phyloP scores from a whole-genome alignment of 2,888 invertebrate species.

The Panopea generosa region DNA sequence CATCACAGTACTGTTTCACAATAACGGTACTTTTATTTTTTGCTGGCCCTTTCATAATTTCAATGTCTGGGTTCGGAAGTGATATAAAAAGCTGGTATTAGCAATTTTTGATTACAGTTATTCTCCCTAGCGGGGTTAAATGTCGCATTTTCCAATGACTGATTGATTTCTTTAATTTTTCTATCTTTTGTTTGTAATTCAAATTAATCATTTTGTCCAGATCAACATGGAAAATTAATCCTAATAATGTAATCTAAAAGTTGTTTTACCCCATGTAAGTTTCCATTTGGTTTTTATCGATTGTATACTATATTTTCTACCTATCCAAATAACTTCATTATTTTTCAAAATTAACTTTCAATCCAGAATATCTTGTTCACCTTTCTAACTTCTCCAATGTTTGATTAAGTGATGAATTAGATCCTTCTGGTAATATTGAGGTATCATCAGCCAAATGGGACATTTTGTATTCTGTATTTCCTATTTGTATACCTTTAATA shows the following conservation, averaged over 20 bases:
- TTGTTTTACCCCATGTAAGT: not conserved
- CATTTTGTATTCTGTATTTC: not conserved
- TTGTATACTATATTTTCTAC: not conserved
- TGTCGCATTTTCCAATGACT: not conserved
- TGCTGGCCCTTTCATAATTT: too few relatives aligned
- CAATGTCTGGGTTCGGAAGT: too few relatives aligned
- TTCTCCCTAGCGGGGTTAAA: not conserved
- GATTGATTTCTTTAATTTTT: not conserved
- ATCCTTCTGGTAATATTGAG: not conserved
- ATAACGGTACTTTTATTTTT: too few relatives aligned
- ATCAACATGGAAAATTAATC: not conserved
- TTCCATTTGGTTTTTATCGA: constrained; percentile 4
- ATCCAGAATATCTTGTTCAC: not conserved
- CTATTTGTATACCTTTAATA: not conserved
- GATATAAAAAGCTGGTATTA: not conserved
- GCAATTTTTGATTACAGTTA: not conserved
- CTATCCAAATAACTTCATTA: not conserved
- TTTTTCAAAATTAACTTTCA: constrained; percentile 3
- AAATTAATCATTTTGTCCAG: not conserved
- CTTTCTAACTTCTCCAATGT: not conserved
- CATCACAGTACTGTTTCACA: too few relatives aligned
- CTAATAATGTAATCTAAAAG: not conserved
- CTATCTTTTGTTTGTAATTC: not conserved
- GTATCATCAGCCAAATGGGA: constrained; percentile 1
- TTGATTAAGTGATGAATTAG: not conserved